Evolutionary conservation across 2,797 vertebrate species (phyloP).

Genomic region (Coregonus sp.): DNA sequence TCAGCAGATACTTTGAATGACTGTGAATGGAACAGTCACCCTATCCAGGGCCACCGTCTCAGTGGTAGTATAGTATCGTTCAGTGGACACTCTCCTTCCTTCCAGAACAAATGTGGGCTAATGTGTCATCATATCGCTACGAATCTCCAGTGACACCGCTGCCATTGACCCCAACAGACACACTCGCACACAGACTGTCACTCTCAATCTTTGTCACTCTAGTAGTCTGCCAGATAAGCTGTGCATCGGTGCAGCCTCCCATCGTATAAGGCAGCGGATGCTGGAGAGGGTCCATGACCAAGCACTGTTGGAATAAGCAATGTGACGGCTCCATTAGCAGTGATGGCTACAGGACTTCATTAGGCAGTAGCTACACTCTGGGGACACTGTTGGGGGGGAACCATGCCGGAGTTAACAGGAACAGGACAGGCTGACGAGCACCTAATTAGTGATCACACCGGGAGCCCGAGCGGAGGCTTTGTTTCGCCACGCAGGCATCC

Average conservation of each 20-base stretch:
- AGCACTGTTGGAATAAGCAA: slow-evolving; percentile 21
- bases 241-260: neutral
- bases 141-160: slow-evolving; percentile 15
- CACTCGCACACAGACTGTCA: slow-evolving; percentile 18
- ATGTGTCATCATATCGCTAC: slow-evolving; percentile 37
- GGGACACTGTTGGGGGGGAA: slow-evolving; percentile 31
- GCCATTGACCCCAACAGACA: slow-evolving; percentile 36
- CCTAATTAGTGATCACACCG: slow-evolving; percentile 63
- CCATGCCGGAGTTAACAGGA: too few species aligned
- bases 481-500: slow-evolving; percentile 34
- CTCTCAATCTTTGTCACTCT: slow-evolving; percentile 8
- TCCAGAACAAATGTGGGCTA: slow-evolving; percentile 34
- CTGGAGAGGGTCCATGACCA: neutral
- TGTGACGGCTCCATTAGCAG: slow-evolving; percentile 62
- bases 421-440: slow-evolving; percentile 52
- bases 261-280: neutral
- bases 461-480: slow-evolving; percentile 22
- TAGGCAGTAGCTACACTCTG: slow-evolving; percentile 43
- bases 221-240: neutral
- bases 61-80: neutral
- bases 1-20: too few species aligned
- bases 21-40: too few species aligned
- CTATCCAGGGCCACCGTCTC: neutral
- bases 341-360: slow-evolving; percentile 60
- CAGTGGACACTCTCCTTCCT: neutral